Percentiles rank a stretch among this genome's conserved stretches.
These are phyloP conservation scores for Furnarius figulus DNA, from an alignment of 2,113 vertebrate species.

Conservation along the genomic window DNA sequence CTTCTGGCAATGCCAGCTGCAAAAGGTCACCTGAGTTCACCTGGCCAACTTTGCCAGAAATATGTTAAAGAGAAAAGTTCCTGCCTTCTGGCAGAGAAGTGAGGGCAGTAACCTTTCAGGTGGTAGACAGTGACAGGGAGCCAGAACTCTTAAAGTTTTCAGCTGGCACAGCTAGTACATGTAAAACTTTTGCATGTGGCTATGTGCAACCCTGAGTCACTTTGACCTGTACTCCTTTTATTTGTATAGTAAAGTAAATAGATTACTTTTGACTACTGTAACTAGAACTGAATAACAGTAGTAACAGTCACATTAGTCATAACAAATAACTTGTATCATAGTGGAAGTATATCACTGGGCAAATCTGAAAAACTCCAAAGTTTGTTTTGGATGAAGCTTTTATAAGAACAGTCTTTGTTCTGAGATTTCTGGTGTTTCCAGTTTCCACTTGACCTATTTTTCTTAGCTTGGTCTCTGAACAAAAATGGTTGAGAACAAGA, in stretches of 20 bases:
- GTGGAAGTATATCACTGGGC: not conserved
- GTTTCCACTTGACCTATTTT: constrained; percentile 29
- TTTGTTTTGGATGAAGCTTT: constrained; percentile 6
- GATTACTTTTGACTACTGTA: not conserved
- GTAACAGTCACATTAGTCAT: not conserved
- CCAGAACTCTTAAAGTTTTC: not conserved
- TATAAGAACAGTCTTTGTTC: not conserved
- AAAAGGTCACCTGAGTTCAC: not conserved
- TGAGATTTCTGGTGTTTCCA: not conserved
- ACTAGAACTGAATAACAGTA: not conserved
- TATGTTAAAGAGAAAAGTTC: not conserved
- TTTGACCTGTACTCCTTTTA: not conserved
- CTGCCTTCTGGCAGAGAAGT: not conserved
- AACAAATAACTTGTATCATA: not conserved
- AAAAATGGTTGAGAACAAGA: not conserved
- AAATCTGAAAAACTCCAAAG: not conserved
- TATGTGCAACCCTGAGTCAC: not conserved
- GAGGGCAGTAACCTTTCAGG: not conserved
- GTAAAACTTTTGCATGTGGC: not conserved
- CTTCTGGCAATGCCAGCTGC: not conserved
- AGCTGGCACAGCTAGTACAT: not conserved
- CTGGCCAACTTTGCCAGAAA: not conserved
- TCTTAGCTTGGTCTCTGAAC: not conserved
- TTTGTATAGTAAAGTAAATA: not conserved
- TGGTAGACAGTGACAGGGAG: not conserved